These are phyloP conservation scores for Amblyjoppa proteus DNA, from an alignment of 2,888 invertebrate species.

Conservation along the genomic window DNA sequence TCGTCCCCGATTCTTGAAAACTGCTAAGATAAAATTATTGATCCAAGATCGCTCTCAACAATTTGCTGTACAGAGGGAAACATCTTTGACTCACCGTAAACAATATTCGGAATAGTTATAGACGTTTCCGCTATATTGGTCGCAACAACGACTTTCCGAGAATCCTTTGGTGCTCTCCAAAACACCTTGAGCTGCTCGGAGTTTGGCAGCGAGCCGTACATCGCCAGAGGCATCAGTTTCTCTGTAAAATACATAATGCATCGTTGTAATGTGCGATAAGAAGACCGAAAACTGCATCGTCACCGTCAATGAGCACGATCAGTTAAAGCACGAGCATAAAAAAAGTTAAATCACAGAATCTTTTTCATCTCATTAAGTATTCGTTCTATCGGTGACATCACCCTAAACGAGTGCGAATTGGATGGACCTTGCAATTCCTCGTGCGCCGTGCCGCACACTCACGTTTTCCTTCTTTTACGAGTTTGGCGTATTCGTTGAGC, in stretches of 20 bases:
- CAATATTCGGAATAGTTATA: slow-evolving; percentile 96
- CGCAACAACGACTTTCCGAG: slow-evolving; percentile 95
- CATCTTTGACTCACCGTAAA: slow-evolving; percentile 89
- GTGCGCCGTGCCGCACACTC: slow-evolving; percentile 49
- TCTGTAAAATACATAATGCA: slow-evolving; percentile 73
- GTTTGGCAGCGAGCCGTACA: slow-evolving; percentile 96
- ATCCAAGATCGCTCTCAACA: not conserved
- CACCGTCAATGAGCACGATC: too few species aligned
- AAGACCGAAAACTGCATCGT: too few species aligned
- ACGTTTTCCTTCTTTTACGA: slow-evolving; percentile 85
- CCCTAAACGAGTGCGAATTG: not conserved
- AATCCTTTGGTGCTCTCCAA: slow-evolving; percentile 88
- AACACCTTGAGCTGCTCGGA: slow-evolving; percentile 94
- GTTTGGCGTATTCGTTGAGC: slow-evolving; percentile 88
- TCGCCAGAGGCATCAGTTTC: slow-evolving; percentile 91
- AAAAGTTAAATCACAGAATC: too few species aligned
- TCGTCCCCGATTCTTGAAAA: too few species aligned
- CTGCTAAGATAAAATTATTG: not conserved
- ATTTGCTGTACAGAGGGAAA: not conserved
- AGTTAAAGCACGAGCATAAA: too few species aligned
- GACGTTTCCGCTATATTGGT: slow-evolving; percentile 99
- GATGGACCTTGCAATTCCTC: not conserved
- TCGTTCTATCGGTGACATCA: too few species aligned
- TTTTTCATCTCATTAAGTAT: too few species aligned
- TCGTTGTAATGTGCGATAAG: not conserved